These are phyloP conservation scores for Phylloscopus collybita DNA, from an alignment of 2,797 vertebrate species.

Conservation along the genomic window DNA sequence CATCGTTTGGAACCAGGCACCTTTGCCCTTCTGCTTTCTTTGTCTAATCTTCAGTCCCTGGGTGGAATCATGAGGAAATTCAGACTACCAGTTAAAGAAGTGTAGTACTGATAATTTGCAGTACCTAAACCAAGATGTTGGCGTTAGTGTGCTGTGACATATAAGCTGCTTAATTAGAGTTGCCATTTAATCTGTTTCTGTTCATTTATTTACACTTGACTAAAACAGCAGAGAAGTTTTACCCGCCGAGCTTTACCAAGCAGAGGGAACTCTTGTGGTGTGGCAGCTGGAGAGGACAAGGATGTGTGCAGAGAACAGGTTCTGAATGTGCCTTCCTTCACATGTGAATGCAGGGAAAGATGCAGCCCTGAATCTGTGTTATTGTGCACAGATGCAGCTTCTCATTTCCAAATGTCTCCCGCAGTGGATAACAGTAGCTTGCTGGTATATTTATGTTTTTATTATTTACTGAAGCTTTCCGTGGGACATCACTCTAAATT, in stretches of 20 bases:
- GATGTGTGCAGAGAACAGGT: neutral
- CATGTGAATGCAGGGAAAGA: neutral
- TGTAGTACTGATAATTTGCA: constrained; percentile 37
- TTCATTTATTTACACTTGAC: constrained; percentile 55
- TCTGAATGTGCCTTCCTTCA: neutral
- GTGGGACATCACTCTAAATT: constrained; percentile 45
- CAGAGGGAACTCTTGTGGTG: neutral
- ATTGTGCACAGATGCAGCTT: constrained; percentile 41
- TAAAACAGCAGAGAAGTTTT: neutral
- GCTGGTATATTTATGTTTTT: constrained; percentile 59
- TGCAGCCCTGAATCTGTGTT: neutral
- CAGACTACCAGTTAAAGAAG: constrained; percentile 21
- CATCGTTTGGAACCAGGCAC: neutral
- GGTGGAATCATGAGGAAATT: constrained; percentile 39
- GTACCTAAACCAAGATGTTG: constrained; percentile 53
- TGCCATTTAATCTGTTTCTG: constrained; percentile 68
- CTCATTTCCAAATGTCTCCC: constrained; percentile 48
- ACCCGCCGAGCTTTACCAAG: neutral
- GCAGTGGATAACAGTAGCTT: constrained; percentile 48
- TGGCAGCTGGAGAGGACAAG: neutral
- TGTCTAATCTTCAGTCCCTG: constrained; percentile 8
- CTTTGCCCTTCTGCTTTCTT: neutral
- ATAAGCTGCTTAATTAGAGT: constrained; percentile 50
- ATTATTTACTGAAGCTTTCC: constrained; percentile 58
- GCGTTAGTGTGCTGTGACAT: constrained; percentile 44